Evolutionary conservation across 2,113 vertebrate species (phyloP), one percentile per base, ranked within the genome.

Genomic region (Thymallus thymallus): DNA sequence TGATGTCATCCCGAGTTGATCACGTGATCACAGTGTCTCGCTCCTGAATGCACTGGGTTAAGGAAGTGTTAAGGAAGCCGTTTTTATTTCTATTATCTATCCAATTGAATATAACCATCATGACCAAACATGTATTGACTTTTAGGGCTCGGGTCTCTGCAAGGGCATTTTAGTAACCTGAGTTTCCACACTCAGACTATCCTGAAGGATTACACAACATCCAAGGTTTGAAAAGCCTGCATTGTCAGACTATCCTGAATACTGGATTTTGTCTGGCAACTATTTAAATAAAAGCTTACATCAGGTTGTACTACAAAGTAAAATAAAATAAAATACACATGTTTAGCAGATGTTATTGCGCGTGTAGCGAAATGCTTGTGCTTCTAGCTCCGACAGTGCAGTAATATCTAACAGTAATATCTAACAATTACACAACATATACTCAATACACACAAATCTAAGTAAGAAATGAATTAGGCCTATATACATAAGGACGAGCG

Each of bases 1-100:
- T 94, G 89, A 93, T 85, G 88, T 92, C 90, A 93, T 88, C 45
- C 58, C 56, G 80, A 81, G 82, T 26, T 41, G 81, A 88, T 91
- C 91, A 93, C 85, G 79, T 91, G 92, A 72, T 23, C 76, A 23
- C 12, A 63, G 9, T 75, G 71, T 71, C 77, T 64, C 35, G 62
- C 69, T 81, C 46, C 24, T 69, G 65, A 22, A 46, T 41, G 32
- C 16, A 3, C n/a, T 71, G 70, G 70, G 78, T n/a, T n/a, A n/a
- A n/a, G n/a, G n/a, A n/a, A n/a, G 6, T 20, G 14, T 66, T 66
- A n/a, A n/a, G 29, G 13, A 29, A 6, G 5, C 30, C 3, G 6
- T 66, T 66, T 60, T 22, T 6, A n/a, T 60, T 22, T 22, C 20
- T 16, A 16, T 3, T 51, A 60, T 60, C 56, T 22, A 60, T 23